Evolutionary conservation across 2,797 vertebrate genomes (phyloP).

Genomic region (Galagoides demidoff): DNA sequence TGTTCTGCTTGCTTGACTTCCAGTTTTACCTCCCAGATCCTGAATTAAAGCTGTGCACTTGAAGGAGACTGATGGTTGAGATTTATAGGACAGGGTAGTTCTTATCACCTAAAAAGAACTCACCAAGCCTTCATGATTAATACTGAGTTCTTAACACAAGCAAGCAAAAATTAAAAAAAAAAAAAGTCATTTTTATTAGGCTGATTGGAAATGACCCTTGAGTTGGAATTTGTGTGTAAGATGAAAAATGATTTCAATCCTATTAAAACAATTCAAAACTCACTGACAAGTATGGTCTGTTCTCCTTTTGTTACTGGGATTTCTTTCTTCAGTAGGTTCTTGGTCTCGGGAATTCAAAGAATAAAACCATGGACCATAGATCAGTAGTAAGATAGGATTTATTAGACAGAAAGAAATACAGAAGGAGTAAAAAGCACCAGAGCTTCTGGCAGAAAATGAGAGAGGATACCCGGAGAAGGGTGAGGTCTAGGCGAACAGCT

Average conservation of each 20-base stretch:
- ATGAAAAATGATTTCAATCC: background rate
- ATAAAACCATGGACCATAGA: too few relatives aligned
- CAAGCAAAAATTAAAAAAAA: background rate
- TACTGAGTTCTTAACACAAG: background rate
- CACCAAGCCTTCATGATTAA: background rate
- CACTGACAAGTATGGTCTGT: background rate
- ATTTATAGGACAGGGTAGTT: background rate
- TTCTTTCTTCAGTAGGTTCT: too few relatives aligned
- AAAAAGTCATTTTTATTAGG: background rate
- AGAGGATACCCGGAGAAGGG: too few relatives aligned
- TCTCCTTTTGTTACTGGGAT: background rate
- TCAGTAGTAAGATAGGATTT: too few relatives aligned
- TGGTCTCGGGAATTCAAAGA: too few relatives aligned
- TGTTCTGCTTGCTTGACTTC: slow-evolving; percentile 35
- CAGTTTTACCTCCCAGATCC: background rate
- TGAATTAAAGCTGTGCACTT: slow-evolving; percentile 9
- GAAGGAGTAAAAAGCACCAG: too few relatives aligned
- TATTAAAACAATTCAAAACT: background rate
- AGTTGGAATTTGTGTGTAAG: background rate
- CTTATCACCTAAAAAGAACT: background rate
- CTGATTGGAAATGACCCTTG: slow-evolving; percentile 16
- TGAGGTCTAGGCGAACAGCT: too few relatives aligned
- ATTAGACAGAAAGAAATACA: too few relatives aligned
- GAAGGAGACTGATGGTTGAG: background rate
- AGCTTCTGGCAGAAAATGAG: too few relatives aligned